A percentile compares a stretch with the other conserved stretches of the same genome.
Conservation (phyloP, 2,797 vertebrate genomes). For the Tadarida brasiliensis region DNA sequence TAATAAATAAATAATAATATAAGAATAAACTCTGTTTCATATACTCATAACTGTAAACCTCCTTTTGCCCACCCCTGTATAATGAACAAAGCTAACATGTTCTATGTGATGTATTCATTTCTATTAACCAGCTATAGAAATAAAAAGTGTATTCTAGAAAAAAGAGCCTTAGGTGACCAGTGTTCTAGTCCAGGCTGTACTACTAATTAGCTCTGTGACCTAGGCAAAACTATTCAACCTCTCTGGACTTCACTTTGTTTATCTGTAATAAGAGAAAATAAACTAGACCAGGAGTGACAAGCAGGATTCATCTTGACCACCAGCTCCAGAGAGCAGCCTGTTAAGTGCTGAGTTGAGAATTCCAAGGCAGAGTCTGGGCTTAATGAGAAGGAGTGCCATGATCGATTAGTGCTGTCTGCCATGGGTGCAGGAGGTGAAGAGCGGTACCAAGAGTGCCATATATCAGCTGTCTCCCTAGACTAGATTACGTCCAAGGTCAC, state of each 20-base stretch:
- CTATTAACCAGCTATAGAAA: neutral
- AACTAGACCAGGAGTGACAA: conserved; percentile 22
- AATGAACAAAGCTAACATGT: neutral
- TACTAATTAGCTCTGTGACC: neutral
- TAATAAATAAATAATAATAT: neutral
- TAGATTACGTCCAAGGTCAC: neutral
- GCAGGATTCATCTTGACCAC: conserved; percentile 30
- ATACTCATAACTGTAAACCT: neutral
- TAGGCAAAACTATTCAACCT: conserved; percentile 44
- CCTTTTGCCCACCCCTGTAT: neutral
- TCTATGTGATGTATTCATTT: conserved; percentile 13
- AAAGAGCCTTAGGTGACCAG: neutral
- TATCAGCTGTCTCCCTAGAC: conserved; percentile 18
- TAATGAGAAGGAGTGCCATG: neutral
- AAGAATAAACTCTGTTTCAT: neutral
- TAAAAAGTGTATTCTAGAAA: neutral
- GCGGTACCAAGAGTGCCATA: neutral
- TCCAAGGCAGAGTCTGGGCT: neutral
- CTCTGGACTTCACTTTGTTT: neutral
- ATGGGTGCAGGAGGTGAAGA: neutral
- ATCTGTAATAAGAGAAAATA: conserved; percentile 30
- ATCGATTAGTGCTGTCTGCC: conserved; percentile 16
- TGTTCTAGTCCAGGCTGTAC: conserved; percentile 11
- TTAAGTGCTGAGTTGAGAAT: conserved; percentile 41
- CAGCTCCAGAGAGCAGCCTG: neutral